phyloP scores from a whole-genome alignment of 92 coral and sea anemone genomes.

The Montipora capitata region DNA sequence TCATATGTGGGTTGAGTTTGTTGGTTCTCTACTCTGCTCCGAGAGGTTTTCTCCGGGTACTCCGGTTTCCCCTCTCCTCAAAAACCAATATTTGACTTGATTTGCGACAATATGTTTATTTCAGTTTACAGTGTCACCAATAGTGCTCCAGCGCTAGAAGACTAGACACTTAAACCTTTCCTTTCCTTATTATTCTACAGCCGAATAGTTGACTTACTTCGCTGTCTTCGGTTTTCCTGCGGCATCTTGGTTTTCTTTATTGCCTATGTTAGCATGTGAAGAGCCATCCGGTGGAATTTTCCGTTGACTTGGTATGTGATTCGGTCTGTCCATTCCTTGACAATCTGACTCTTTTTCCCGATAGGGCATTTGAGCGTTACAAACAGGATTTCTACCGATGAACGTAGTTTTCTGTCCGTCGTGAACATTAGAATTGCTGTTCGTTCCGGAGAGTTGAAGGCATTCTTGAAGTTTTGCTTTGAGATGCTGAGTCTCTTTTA shows the following conservation, averaged over 20 bases:
- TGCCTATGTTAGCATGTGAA: conserved; percentile 2
- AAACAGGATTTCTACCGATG: background rate
- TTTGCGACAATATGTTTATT: too few relatives aligned
- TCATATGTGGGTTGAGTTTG: too few relatives aligned
- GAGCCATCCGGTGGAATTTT: conserved; percentile 16
- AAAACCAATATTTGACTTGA: too few relatives aligned
- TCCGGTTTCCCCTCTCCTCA: too few relatives aligned
- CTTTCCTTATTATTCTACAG: too few relatives aligned
- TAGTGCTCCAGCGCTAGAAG: too few relatives aligned
- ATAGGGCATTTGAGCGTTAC: background rate
- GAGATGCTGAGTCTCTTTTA: conserved; percentile 37
- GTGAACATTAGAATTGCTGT: conserved; percentile 23
- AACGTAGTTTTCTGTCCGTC: conserved; percentile 23
- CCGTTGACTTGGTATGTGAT: conserved; percentile 3
- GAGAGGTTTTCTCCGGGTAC: too few relatives aligned
- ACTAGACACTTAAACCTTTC: too few relatives aligned
- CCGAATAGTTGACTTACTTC: background rate
- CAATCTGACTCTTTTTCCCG: conserved; percentile 6
- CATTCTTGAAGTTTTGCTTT: conserved; percentile 33
- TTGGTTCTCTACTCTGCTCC: too few relatives aligned
- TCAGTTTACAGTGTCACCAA: too few relatives aligned
- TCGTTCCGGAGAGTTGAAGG: conserved; percentile 25
- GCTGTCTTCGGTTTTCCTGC: conserved; percentile 29
- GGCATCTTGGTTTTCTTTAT: conserved; percentile 46
- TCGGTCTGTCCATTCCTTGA: conserved; percentile 1